These are phyloP conservation scores for Eleutherodactylus coqui DNA, from an alignment of 2,797 vertebrate species.

Conservation along the genomic window DNA sequence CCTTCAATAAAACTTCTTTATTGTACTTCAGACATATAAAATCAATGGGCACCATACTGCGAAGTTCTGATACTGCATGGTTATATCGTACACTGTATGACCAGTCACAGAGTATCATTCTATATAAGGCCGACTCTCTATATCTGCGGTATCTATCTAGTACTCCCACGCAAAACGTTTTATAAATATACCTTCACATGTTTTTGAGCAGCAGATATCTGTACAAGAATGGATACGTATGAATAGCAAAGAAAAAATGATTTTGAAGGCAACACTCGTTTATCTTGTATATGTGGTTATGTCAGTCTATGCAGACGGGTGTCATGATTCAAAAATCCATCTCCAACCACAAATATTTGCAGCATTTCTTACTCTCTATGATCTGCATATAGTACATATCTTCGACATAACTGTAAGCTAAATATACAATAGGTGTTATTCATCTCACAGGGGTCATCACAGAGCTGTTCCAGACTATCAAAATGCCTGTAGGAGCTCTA, in stretches of 20 bases:
- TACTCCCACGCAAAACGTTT: no score
- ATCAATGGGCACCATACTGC: no score
- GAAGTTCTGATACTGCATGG: no score
- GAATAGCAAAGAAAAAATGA: not conserved
- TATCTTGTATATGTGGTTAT: not conserved
- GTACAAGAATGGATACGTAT: not conserved
- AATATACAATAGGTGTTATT: not conserved
- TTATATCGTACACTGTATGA: no score
- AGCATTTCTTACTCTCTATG: not conserved
- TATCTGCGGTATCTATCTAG: no score
- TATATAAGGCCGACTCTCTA: no score
- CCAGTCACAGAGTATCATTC: no score
- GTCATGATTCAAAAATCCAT: constrained; percentile 20
- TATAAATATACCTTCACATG: no score
- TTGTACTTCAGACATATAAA: no score
- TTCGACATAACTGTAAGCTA: not conserved
- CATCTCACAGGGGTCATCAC: not conserved
- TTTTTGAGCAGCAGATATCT: not conserved
- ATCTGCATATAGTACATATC: not conserved
- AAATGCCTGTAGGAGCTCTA: no score
- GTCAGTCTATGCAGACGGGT: not conserved
- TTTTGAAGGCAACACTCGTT: not conserved
- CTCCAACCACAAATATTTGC: constrained; percentile 45
- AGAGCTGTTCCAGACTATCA: no score
- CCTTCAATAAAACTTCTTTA: no score